Percentiles rank a stretch among this genome's conserved stretches.
Conservation (phyloP, 2,888 invertebrate species). For the Chelonus formosanus region DNA sequence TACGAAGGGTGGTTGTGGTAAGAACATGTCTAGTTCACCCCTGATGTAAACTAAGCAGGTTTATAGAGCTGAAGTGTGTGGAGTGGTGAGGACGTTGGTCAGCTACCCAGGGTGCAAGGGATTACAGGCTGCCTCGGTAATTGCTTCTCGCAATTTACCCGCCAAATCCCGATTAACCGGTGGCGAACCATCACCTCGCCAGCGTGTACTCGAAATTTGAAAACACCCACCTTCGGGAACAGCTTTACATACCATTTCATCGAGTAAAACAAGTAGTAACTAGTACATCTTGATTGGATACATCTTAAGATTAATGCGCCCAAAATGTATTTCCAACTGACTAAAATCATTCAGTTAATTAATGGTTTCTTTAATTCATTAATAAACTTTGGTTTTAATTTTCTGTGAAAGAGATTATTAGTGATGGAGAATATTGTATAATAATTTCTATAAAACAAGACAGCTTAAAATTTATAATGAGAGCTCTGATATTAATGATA, state of each 20-base stretch:
- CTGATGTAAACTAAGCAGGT: constrained; percentile 51
- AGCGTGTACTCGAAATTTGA: constrained; percentile 37
- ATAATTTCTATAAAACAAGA: background rate
- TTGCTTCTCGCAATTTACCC: constrained; percentile 59
- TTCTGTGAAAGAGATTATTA: no score
- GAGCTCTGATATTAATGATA: background rate
- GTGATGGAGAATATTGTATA: constrained; percentile 4
- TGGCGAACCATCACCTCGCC: constrained; percentile 33
- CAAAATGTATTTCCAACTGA: no score
- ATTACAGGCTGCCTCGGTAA: constrained; percentile 58
- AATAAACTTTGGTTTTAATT: no score
- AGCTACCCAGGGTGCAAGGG: constrained; percentile 45
- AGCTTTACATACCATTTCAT: background rate
- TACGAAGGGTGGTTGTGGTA: constrained; percentile 36
- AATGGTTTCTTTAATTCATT: no score
- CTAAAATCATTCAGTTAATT: no score
- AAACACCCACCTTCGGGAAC: constrained; percentile 7
- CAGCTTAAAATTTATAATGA: background rate
- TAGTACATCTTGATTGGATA: no score
- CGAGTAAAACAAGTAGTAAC: no score
- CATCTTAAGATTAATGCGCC: no score
- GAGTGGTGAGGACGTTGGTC: constrained; percentile 26
- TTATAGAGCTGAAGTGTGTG: constrained; percentile 13
- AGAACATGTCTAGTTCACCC: constrained; percentile 31
- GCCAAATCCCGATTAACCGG: constrained; percentile 56